Evolutionary conservation across 2,888 invertebrate genomes (phyloP).

Genomic region (Listrodromus nycthemerus): DNA sequence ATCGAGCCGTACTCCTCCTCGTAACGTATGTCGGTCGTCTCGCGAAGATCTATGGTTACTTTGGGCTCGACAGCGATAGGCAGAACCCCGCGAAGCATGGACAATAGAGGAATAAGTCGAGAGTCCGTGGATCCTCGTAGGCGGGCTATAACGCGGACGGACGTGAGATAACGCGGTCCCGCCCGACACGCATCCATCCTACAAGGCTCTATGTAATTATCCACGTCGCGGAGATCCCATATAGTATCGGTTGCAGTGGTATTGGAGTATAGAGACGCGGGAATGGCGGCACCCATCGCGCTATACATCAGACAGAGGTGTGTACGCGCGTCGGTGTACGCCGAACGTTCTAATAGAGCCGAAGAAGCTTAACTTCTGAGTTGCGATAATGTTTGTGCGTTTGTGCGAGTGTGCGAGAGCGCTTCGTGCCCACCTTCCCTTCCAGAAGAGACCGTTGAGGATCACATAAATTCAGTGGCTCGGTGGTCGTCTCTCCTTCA

Average conservation of each 20-base stretch:
- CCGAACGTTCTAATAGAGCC: conserved; percentile 9
- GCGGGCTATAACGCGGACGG: conserved; percentile 77
- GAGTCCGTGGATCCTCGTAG: conserved; percentile 71
- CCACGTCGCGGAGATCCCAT: conserved; percentile 72
- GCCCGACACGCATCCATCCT: conserved; percentile 81
- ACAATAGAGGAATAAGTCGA: conserved; percentile 72
- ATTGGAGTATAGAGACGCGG: conserved; percentile 14
- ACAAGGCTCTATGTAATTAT: conserved; percentile 78
- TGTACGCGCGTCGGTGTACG: background rate
- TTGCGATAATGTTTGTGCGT: conserved; percentile 4
- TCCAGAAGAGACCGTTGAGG: conserved; percentile 5
- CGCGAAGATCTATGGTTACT: conserved; percentile 45
- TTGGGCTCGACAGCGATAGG: conserved; percentile 48
- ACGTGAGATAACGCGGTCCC: conserved; percentile 74
- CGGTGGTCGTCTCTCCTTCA: conserved; percentile 8
- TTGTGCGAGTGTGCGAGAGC: background rate
- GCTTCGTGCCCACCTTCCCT: conserved; percentile 27
- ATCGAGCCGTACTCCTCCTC: conserved; percentile 41
- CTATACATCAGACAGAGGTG: background rate
- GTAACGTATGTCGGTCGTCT: conserved; percentile 22
- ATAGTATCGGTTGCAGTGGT: conserved; percentile 17
- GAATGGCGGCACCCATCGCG: conserved; percentile 20
- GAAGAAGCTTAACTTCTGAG: conserved; percentile 16
- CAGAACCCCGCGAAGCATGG: conserved; percentile 56
- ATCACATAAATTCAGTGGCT: conserved; percentile 23